Conservation (phyloP, 2,888 invertebrate genomes). For the Tachina grossa region DNA sequence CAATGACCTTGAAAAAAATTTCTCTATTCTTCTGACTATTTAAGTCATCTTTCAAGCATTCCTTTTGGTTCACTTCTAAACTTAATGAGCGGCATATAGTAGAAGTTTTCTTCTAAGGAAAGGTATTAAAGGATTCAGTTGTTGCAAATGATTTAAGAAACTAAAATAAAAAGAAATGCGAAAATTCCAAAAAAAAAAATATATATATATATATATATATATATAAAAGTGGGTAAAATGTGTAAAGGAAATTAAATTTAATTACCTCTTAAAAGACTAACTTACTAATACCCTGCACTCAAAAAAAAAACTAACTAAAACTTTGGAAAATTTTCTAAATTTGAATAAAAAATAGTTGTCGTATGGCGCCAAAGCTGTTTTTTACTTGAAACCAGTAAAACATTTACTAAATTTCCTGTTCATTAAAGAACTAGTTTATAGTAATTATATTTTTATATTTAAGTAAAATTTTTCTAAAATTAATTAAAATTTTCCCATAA, state of each 20-base stretch:
- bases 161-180: conserved; percentile 45
- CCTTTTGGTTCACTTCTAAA: background rate
- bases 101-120: conserved; percentile 5
- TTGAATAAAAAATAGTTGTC: too few species aligned
- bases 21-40: conserved; percentile 1
- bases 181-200: background rate
- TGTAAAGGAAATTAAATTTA: conserved; percentile 55
- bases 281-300: conserved; percentile 16
- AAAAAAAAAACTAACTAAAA: too few species aligned
- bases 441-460: too few species aligned
- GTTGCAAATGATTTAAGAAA: conserved; percentile 58
- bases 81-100: conserved; percentile 30
- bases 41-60: conserved; percentile 18
- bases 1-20: conserved; percentile 61
- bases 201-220: too few species aligned
- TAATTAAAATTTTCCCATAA: too few species aligned
- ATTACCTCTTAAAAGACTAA: conserved; percentile 55
- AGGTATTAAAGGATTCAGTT: conserved; percentile 53
- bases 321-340: too few species aligned
- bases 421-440: too few species aligned
- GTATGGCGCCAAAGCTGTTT: too few species aligned
- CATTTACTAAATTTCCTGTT: too few species aligned
- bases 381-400: too few species aligned
- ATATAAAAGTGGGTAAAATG: conserved; percentile 42
- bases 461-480: too few species aligned